phyloP scores from a whole-genome alignment of 2,888 invertebrate genomes.

The Apotomis betuletana region DNA sequence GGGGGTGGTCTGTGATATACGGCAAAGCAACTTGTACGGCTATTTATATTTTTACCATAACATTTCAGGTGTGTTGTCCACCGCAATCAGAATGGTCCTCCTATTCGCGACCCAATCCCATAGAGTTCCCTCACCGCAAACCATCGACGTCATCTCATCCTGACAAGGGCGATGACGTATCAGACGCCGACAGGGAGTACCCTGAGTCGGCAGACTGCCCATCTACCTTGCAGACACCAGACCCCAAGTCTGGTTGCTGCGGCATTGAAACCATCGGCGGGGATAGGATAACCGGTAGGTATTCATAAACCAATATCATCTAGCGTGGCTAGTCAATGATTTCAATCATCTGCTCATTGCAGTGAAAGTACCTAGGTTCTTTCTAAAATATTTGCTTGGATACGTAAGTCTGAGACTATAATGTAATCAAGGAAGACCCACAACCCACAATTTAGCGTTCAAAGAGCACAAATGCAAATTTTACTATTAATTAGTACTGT shows the following conservation, averaged over 20 bases:
- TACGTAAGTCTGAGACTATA: no score
- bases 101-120: slow-evolving; percentile 29
- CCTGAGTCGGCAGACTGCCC: slow-evolving; percentile 33
- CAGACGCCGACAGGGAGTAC: slow-evolving; percentile 26
- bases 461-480: no score
- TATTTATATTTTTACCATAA: background rate
- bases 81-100: slow-evolving; percentile 45
- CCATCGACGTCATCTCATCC: slow-evolving; percentile 1
- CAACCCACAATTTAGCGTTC: no score
- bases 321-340: no score
- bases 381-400: no score
- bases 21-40: no score
- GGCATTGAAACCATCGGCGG: slow-evolving; percentile 38
- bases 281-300: slow-evolving; percentile 42
- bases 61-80: slow-evolving; percentile 52
- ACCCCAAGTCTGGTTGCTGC: slow-evolving; percentile 43
- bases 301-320: background rate
- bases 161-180: slow-evolving; percentile 16
- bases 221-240: slow-evolving; percentile 39
- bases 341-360: no score
- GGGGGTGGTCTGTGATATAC: no score
- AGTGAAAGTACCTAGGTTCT: no score
- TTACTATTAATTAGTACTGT: no score
- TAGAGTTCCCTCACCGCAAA: slow-evolving; percentile 14
- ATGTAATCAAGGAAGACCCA: no score